Evolutionary conservation across 2,797 vertebrate species (phyloP).

Genomic region (Sarcoramphus papa): DNA sequence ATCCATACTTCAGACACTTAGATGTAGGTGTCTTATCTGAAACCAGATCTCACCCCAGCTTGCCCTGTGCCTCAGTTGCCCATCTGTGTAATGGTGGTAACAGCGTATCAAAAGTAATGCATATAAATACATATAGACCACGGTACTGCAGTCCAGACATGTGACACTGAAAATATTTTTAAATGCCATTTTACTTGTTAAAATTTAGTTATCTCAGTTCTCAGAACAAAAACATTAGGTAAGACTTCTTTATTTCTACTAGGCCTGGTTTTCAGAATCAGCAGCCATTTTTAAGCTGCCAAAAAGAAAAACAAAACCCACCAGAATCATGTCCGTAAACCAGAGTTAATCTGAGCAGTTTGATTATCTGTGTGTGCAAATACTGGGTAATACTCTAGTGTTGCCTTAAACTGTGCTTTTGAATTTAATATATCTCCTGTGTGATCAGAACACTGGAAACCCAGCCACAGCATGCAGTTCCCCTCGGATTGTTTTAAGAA

Average conservation of each 20-base stretch:
- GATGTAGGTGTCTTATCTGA: neutral
- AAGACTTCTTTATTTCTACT: neutral
- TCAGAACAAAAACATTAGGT: neutral
- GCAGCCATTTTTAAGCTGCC: neutral
- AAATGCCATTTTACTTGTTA: neutral
- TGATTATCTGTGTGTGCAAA: neutral
- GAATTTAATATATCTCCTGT: neutral
- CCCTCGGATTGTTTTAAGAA: neutral
- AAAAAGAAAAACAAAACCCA: neutral
- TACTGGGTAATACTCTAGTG: neutral
- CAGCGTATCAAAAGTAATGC: neutral
- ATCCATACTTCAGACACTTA: neutral
- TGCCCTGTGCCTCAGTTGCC: neutral
- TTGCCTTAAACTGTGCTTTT: neutral
- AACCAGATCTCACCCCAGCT: neutral
- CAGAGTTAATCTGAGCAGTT: neutral
- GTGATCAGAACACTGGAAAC: neutral
- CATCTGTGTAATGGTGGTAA: neutral
- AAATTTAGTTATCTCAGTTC: neutral
- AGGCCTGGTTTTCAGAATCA: neutral
- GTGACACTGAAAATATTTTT: neutral
- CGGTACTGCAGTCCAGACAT: neutral
- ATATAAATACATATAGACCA: neutral
- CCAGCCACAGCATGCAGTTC: neutral
- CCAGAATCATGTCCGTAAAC: neutral